Evolutionary conservation across 1,140 invertebrate species (phyloP), one percentile per base, ranked within the genome.

Genomic region (Chelonus insularis): DNA sequence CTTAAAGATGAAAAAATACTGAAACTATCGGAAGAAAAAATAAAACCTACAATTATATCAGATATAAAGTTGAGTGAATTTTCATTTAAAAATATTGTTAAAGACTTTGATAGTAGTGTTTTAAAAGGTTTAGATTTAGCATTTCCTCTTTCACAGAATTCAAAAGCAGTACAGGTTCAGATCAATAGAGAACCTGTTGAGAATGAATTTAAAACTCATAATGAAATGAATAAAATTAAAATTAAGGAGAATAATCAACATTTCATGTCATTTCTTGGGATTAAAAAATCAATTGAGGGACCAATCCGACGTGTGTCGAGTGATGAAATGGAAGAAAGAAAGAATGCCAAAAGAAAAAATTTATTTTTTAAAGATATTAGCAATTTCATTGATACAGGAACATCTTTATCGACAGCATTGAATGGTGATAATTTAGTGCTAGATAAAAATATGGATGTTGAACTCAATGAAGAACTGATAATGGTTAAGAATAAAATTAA

Each of bases 41-140:
- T 7, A 4, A 7, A n/a, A 29, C 25, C 3, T 29, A 29, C 25
- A 29, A 29, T 7, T 29, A 29, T 4, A 29, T 29, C 25, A 3
- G 7, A 4, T 29, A 29, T 29, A n/a, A n/a, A n/a, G n/a, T n/a
- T n/a, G n/a, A n/a, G n/a, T n/a, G n/a, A n/a, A n/a, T 29, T 29
- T 29, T 29, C 7, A 29, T 29, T 29, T 7, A 3, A 29, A 29
- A 7, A 7, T 7, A 29, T n/a, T 4, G 25, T 29, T 4, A 3
- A 29, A 29, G 25, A 29, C 25, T 29, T 50, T 1, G 34, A 51
- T 21, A 59, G 47, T 16, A 7, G 18, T 37, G 1, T 39, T 11
- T 11, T 61, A 5, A 45, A 61, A 23, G 41, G 59, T 14, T 41
- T 61, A 9, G 59, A 61, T 36, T 55, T 61, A 34, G 59, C 59